These are phyloP conservation scores for Cerastoderma edule DNA, from an alignment of 2,888 invertebrate genomes.

Conservation along the genomic window DNA sequence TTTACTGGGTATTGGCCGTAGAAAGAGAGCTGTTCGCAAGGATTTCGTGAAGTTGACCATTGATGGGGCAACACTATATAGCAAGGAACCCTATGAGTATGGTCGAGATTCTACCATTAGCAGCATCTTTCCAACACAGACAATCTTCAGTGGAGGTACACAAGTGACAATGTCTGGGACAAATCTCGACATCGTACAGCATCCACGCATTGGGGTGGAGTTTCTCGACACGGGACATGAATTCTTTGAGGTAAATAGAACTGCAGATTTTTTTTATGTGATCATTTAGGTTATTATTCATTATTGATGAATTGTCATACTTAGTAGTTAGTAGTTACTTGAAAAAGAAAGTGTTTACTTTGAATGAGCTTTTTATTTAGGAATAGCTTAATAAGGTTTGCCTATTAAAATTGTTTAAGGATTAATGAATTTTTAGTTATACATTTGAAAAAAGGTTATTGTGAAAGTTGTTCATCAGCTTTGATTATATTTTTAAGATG, in stretches of 20 bases:
- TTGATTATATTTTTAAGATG: no score
- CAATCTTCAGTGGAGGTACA: slow-evolving; percentile 79
- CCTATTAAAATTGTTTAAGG: no score
- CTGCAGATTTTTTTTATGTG: background rate
- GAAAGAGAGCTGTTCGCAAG: slow-evolving; percentile 27
- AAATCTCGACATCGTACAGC: slow-evolving; percentile 78
- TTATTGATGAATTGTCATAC: background rate
- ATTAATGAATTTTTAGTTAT: no score
- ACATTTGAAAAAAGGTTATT: no score
- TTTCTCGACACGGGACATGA: slow-evolving; percentile 13
- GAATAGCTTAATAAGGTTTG: no score
- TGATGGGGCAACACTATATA: slow-evolving; percentile 54
- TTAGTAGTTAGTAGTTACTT: no score
- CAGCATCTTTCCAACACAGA: slow-evolving; percentile 58
- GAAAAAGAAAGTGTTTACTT: no score
- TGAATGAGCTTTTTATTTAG: no score
- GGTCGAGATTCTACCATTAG: slow-evolving; percentile 72
- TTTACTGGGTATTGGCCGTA: slow-evolving; percentile 24
- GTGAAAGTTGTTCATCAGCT: no score
- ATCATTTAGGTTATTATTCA: no score
- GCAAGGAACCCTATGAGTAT: slow-evolving; percentile 59
- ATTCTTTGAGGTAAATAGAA: slow-evolving; percentile 31
- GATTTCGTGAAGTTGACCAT: slow-evolving; percentile 51
- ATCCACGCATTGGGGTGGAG: slow-evolving; percentile 68
- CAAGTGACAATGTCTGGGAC: slow-evolving; percentile 77